Base-by-base conservation (phyloP, 2,113 vertebrate species). In the Mirounga angustirostris region DNA sequence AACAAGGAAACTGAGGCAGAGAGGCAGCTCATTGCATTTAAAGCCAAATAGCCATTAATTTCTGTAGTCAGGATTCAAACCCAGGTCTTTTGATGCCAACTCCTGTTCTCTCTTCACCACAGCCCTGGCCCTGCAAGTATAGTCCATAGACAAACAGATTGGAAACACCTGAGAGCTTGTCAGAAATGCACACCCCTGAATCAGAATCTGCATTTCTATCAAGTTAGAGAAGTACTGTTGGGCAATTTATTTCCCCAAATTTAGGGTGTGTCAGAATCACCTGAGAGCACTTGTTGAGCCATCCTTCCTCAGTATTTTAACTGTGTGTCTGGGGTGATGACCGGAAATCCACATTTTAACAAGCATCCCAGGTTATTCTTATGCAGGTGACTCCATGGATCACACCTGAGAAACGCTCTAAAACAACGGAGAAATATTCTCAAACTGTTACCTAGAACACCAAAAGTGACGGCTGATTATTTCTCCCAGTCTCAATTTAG, bases 1-100 rank as follows among this genome's bases (percentile, higher is more conserved):
- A 89, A 85, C 80, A 80, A 96, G 92, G 56, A 94, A 96, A 73
- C 26, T 67, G 33, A 92, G 71, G 26, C 88, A 89, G 15, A 86
- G 52, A 52, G n/a, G 56, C 36, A 89, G 24, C n/a, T 92, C 58
- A 79, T 11, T 79, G 24, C 69, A 73, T 83, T 78, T 71, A 92
- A 79, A 33, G 61, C 59, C 76, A 91, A 28, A 33, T 15, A 87
- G 61, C n/a, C 61, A 59, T 69, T 73, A 33, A 88, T 79, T 89
- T 83, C 80, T n/a, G 28, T 11, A 30, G 63, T 78, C 43, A 89
- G 54, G 26, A 73, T 84, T 79, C 67, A 88, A 56, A 15, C 28
- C 43, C 61, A 83, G 52, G 16, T 67, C 43, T 83, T 93, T 54
- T 56, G 40, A 36, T 88, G 67, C 14, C 82, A 82, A 52, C 21